Evolutionary conservation across 2,888 invertebrate species (phyloP).

Genomic region (Sesia bembeciformis): DNA sequence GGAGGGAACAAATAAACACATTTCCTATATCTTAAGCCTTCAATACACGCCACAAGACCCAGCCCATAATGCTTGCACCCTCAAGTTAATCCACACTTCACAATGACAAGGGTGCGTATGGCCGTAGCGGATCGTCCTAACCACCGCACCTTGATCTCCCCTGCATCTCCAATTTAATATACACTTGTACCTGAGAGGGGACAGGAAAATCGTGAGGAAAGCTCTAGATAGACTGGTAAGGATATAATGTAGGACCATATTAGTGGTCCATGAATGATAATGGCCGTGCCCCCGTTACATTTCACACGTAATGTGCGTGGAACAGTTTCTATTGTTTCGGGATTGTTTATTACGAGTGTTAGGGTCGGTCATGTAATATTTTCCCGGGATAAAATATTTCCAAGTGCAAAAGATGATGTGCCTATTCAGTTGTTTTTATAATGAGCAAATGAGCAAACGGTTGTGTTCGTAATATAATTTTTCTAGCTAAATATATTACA

Average conservation of each 20-base stretch:
- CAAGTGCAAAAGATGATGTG: no score
- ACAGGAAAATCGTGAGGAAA: neutral
- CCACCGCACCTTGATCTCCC: constrained; percentile 1
- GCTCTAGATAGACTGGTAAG: constrained; percentile 2
- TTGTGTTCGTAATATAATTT: no score
- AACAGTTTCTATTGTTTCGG: neutral
- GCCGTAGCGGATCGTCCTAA: neutral
- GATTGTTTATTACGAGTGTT: neutral
- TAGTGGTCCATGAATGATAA: constrained; percentile 8
- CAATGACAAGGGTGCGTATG: constrained; percentile 9
- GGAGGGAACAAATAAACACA: neutral
- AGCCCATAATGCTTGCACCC: constrained; percentile 1
- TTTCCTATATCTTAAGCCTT: neutral
- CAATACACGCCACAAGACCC: neutral
- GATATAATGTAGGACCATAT: constrained; percentile 5
- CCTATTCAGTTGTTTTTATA: no score
- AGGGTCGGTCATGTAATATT: constrained; percentile 1
- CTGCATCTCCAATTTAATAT: neutral
- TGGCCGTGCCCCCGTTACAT: constrained; percentile 7
- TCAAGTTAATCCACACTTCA: constrained; percentile 7
- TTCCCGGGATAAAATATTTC: neutral
- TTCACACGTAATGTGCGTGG: constrained; percentile 7
- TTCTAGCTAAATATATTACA: no score
- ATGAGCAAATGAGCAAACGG: no score
- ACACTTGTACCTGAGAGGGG: neutral